Conservation (phyloP, 1,140 invertebrate species). For the Heliconius hermathena region DNA sequence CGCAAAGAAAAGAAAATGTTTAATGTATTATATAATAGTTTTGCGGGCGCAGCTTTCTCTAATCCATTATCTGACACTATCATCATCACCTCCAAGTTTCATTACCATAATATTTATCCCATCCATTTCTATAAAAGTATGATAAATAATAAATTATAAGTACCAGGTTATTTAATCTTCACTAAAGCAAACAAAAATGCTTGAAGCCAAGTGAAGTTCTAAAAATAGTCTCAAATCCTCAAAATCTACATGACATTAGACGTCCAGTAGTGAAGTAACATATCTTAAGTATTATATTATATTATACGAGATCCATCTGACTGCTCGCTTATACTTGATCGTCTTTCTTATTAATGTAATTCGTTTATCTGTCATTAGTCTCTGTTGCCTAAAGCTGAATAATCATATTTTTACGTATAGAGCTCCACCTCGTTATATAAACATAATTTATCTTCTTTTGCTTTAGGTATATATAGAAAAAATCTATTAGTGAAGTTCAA, state of each 20-base stretch:
- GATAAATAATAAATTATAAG: too few relatives aligned
- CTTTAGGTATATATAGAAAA: not conserved
- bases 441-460: not conserved
- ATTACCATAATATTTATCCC: too few relatives aligned
- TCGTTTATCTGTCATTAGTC: not conserved
- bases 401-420: not conserved
- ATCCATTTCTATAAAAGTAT: too few relatives aligned
- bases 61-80: too few relatives aligned
- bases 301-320: not conserved
- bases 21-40: too few relatives aligned
- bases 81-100: too few relatives aligned
- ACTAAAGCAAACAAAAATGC: too few relatives aligned
- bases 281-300: not conserved
- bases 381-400: not conserved
- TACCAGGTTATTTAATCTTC: too few relatives aligned
- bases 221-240: too few relatives aligned
- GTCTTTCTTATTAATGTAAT: not conserved
- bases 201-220: too few relatives aligned
- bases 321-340: not conserved
- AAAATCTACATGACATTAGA: not conserved
- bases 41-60: too few relatives aligned
- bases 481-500: not conserved
- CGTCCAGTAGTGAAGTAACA: not conserved
- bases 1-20: too few relatives aligned
- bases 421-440: not conserved